Conservation (phyloP, 1,140 invertebrate genomes). For the Lasioglossum albipes region DNA sequence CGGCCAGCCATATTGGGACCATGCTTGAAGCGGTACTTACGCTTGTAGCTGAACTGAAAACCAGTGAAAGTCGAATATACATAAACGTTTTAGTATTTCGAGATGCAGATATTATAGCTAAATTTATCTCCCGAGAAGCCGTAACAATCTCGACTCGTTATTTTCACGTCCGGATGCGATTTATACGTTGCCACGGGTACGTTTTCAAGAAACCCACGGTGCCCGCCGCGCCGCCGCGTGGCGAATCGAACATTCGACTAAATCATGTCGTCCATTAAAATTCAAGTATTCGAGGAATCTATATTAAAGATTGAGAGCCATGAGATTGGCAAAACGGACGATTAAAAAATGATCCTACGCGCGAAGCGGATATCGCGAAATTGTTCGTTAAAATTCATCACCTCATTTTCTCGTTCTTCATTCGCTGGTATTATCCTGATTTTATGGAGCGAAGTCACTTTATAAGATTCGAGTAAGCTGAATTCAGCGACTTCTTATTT, state of each 20-base stretch:
- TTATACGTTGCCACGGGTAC: not conserved
- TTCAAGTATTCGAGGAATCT: not conserved
- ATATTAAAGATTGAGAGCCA: not conserved
- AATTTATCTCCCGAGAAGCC: not conserved
- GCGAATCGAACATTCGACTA: too few species aligned
- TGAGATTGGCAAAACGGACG: not conserved
- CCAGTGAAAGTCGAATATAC: conserved; percentile 4
- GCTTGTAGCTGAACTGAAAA: not conserved
- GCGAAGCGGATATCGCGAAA: not conserved
- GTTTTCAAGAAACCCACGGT: not conserved
- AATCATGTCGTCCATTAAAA: not conserved
- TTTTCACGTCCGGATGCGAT: not conserved
- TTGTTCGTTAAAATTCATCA: not conserved
- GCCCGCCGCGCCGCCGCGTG: not conserved
- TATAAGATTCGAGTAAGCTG: too few species aligned
- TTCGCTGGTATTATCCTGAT: not conserved
- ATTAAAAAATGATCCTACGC: too few species aligned
- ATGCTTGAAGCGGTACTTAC: not conserved
- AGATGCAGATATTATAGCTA: not conserved
- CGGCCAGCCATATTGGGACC: not conserved
- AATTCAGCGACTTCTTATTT: too few species aligned
- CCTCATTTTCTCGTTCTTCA: not conserved
- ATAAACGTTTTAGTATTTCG: not conserved
- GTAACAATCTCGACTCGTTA: not conserved
- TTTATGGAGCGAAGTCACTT: too few species aligned